Evolutionary conservation across 1,140 invertebrate species (phyloP).

Genomic region (Meloidogyne floridensis): DNA sequence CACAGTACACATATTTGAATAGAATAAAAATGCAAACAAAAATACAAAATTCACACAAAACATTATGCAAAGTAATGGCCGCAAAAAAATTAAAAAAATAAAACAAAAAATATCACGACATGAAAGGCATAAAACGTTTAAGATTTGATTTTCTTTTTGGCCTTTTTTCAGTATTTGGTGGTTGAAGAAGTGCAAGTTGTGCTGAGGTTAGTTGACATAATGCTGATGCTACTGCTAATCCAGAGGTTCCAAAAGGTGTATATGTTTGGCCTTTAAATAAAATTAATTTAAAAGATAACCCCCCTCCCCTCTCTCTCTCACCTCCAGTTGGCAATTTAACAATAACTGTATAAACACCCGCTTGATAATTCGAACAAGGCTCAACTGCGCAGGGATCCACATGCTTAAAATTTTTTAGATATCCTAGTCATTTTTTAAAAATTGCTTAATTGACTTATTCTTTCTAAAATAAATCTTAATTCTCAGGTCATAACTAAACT

Average conservation of each 20-base stretch:
- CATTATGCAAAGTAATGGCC: constrained; percentile 7
- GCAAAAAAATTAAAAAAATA: too few species aligned
- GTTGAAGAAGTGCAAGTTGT: constrained; percentile 55
- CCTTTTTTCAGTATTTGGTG: constrained; percentile 45
- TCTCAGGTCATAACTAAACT: too few species aligned
- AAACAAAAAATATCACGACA: constrained; percentile 13
- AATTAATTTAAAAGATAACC: neutral
- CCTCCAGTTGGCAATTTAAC: constrained; percentile 61
- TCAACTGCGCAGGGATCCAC: constrained; percentile 59
- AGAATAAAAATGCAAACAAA: constrained; percentile 14
- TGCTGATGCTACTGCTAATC: constrained; percentile 61
- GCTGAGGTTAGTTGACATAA: constrained; percentile 59
- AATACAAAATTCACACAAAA: constrained; percentile 16
- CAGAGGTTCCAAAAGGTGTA: constrained; percentile 62
- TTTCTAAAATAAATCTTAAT: too few species aligned
- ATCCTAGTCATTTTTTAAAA: constrained; percentile 11
- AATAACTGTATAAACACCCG: constrained; percentile 60
- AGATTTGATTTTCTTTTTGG: constrained; percentile 41
- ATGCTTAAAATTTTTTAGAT: constrained; percentile 43
- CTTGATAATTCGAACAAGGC: constrained; percentile 61
- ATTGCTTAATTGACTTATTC: too few species aligned
- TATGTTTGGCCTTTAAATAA: constrained; percentile 36
- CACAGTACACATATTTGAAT: neutral
- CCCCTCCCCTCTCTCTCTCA: neutral
- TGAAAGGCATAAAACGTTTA: constrained; percentile 48